Evolutionary conservation across 2,113 vertebrate species (phyloP).

Genomic region (Pogonocichla stellata): DNA sequence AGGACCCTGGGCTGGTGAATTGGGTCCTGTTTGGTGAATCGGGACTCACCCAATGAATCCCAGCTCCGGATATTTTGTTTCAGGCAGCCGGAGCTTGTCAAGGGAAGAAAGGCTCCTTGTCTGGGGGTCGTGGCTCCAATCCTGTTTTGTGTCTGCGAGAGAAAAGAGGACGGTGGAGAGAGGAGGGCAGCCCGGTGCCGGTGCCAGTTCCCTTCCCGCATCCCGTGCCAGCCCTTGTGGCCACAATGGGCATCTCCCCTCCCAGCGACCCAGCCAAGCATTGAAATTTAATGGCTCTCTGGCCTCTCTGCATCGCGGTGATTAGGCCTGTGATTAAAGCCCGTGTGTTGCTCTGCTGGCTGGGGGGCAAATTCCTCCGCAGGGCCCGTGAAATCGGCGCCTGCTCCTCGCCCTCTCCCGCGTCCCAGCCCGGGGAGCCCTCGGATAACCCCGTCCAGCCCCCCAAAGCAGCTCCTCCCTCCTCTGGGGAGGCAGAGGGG

Average conservation of each 20-base stretch:
- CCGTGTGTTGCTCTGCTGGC: neutral
- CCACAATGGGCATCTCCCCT: neutral
- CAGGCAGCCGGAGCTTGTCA: neutral
- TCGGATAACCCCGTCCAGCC: fast-evolving
- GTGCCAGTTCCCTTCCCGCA: slow-evolving; percentile 4
- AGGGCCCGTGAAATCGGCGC: fast-evolving
- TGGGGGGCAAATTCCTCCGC: neutral
- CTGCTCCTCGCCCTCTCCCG: neutral
- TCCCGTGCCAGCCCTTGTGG: slow-evolving; percentile 17
- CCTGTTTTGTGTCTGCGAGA: slow-evolving; percentile 29
- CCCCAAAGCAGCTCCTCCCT: neutral
- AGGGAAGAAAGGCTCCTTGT: slow-evolving; percentile 73
- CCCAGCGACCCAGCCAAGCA: slow-evolving; percentile 19
- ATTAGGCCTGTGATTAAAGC: neutral
- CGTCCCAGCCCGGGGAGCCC: neutral
- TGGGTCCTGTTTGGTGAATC: neutral
- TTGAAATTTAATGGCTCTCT: neutral
- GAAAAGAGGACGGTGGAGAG: neutral
- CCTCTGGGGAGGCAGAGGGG: neutral
- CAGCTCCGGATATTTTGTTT: neutral
- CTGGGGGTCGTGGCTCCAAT: neutral
- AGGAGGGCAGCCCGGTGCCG: neutral
- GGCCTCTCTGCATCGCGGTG: neutral
- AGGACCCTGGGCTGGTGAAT: neutral
- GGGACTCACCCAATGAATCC: neutral